phyloP scores from a whole-genome alignment of 2,888 invertebrate species.

The Pachycephus smyrnensis region DNA sequence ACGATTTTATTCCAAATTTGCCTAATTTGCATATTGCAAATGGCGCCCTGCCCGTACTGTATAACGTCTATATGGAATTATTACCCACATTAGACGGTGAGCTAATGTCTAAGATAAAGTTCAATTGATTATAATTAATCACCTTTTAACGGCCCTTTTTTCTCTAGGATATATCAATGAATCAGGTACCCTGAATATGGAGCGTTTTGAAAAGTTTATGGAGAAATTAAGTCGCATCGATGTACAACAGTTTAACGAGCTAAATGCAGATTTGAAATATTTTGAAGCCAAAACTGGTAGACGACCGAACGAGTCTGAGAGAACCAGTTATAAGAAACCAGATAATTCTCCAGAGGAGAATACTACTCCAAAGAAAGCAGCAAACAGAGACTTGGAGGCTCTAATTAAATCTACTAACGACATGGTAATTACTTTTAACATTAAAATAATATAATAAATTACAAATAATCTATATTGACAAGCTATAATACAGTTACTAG shows the following conservation, averaged over 20 bases:
- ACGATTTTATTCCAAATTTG: slow-evolving; percentile 97
- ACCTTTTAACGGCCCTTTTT: not conserved
- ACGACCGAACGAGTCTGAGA: slow-evolving; percentile 66
- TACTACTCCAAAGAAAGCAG: slow-evolving; percentile 38
- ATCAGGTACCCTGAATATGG: slow-evolving; percentile 83
- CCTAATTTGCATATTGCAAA: slow-evolving; percentile 94
- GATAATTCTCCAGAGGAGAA: slow-evolving; percentile 41
- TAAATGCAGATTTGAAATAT: slow-evolving; percentile 85
- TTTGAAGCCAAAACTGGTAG: slow-evolving; percentile 84
- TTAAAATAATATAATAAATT: not conserved
- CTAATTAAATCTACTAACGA: slow-evolving; percentile 75
- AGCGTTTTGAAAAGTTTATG: slow-evolving; percentile 88
- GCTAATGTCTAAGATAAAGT: slow-evolving; percentile 30
- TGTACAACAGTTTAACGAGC: slow-evolving; percentile 80
- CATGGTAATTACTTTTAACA: slow-evolving; percentile 66
- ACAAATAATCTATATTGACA: slow-evolving; percentile 1
- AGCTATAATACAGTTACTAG: slow-evolving; percentile 35
- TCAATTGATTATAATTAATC: not conserved
- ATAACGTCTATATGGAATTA: slow-evolving; percentile 87
- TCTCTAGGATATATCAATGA: slow-evolving; percentile 92
- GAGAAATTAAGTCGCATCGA: slow-evolving; percentile 80
- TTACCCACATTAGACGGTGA: slow-evolving; percentile 88
- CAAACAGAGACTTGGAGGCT: slow-evolving; percentile 70
- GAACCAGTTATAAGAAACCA: slow-evolving; percentile 67
- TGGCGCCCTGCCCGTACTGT: slow-evolving; percentile 89